Conservation (phyloP, 2,113 vertebrate genomes). For the Cyanistes caeruleus region DNA sequence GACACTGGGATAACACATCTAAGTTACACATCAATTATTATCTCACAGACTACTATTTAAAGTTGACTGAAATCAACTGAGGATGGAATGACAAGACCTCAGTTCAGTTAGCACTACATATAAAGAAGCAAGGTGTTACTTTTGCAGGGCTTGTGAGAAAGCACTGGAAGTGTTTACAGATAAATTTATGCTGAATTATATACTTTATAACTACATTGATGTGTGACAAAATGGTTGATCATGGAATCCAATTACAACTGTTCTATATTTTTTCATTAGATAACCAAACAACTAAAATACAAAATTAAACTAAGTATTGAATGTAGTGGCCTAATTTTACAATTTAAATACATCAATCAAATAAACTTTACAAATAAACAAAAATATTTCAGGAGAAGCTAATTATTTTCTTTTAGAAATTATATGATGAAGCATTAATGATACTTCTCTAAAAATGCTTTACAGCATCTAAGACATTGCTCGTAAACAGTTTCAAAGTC, state of each 20-base stretch:
- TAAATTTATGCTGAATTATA: neutral
- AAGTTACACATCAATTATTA: neutral
- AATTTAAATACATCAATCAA: conserved; percentile 45
- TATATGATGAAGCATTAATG: conserved; percentile 19
- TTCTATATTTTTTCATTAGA: neutral
- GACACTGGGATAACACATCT: neutral
- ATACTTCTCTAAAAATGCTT: conserved; percentile 81
- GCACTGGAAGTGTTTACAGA: neutral
- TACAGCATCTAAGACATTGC: conserved; percentile 86
- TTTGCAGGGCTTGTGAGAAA: neutral
- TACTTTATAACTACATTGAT: neutral
- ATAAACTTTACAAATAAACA: neutral
- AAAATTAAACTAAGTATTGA: conserved; percentile 4
- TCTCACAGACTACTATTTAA: neutral
- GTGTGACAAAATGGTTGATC: neutral
- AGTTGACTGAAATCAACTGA: neutral
- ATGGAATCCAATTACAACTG: neutral
- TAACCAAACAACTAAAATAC: neutral
- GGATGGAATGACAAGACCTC: neutral
- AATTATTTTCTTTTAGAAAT: conserved; percentile 12
- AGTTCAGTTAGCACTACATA: neutral
- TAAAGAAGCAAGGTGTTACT: neutral
- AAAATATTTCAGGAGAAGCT: neutral
- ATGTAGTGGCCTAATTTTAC: neutral
- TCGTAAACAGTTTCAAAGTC: conserved; percentile 89